These are phyloP conservation scores for Watsonalla cultraria DNA, from an alignment of 2,888 invertebrate genomes.

Conservation along the genomic window DNA sequence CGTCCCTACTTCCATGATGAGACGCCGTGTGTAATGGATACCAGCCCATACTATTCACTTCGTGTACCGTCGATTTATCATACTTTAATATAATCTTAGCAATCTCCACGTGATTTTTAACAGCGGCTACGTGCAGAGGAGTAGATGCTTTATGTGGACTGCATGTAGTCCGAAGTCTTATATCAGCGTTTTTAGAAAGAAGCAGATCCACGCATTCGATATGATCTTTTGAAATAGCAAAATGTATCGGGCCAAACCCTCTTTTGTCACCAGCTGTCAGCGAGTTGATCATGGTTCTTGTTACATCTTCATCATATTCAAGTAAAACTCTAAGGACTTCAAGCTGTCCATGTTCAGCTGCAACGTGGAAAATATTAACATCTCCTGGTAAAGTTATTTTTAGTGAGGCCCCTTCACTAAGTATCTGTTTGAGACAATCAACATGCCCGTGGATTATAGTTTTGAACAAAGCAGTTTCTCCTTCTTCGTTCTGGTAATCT, in stretches of 20 bases:
- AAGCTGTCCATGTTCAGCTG: constrained; percentile 74
- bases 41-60: constrained; percentile 56
- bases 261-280: constrained; percentile 52
- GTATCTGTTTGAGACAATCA: constrained; percentile 61
- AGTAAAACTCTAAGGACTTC: constrained; percentile 76
- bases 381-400: constrained; percentile 61
- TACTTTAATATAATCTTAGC: constrained; percentile 52
- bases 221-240: constrained; percentile 76
- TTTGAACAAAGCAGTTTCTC: constrained; percentile 72
- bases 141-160: constrained; percentile 62
- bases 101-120: constrained; percentile 55
- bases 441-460: constrained; percentile 60
- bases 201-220: constrained; percentile 64
- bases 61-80: constrained; percentile 62
- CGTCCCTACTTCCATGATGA: constrained; percentile 78
- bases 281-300: constrained; percentile 45
- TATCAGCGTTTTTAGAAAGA: constrained; percentile 62
- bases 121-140: constrained; percentile 68
- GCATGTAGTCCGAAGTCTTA: constrained; percentile 58
- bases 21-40: constrained; percentile 68
- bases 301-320: constrained; percentile 53
- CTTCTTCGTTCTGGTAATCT: constrained; percentile 63
- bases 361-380: constrained; percentile 79
- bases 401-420: constrained; percentile 67
- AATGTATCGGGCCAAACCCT: constrained; percentile 73